Evolutionary conservation across 2,113 vertebrate genomes (phyloP), one percentile per base, ranked within the genome.

Genomic region (Lophochroa leadbeateri): DNA sequence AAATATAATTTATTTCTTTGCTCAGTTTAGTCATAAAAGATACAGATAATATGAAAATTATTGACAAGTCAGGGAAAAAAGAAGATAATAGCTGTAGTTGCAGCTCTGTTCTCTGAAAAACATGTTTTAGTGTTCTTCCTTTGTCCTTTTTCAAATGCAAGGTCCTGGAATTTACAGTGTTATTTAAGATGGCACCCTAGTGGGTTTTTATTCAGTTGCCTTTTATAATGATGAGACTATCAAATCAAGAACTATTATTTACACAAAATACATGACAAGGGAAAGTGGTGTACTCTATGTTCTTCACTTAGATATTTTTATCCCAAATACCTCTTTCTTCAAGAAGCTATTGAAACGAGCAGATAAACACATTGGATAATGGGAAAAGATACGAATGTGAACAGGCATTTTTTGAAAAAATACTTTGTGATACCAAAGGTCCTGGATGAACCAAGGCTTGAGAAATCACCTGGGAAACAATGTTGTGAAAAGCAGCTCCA

Each of bases 181-280:
- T 88, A 64, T 92, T 79, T 92, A 75, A 90, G 93, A 83, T 57
- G n/a, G 52, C 69, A 68, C 11, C 76, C 75, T 4, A 46, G 35
- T 19, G 29, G 1, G 0, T 12, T 67, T 86, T 60, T 31, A 57
- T 90, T 93, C 61, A 49, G 10, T 78, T 91, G 23, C n/a, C n/a
- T 92, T 71, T 61, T 79, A 84, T 52, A 41, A 84, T 79, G 72
- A 43, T 44, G 41, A 86, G 50, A 69, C 28, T 82, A 65, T 72
- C 23, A 84, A 96, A 65, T 37, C 64, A 96, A 88, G 39, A 57
- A 47, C 70, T 84, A 60, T 72, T 91, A 92, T 94, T 96, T 96
- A 93, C 57, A 91, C 44, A 84, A 93, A 95, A 95, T 31, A 61
- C 13, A 24, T 43, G 44, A 76, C 82, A 87, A 83, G 44, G 88